These are phyloP conservation scores for Allacma fusca DNA, from an alignment of 2,888 invertebrate species.

Conservation along the genomic window DNA sequence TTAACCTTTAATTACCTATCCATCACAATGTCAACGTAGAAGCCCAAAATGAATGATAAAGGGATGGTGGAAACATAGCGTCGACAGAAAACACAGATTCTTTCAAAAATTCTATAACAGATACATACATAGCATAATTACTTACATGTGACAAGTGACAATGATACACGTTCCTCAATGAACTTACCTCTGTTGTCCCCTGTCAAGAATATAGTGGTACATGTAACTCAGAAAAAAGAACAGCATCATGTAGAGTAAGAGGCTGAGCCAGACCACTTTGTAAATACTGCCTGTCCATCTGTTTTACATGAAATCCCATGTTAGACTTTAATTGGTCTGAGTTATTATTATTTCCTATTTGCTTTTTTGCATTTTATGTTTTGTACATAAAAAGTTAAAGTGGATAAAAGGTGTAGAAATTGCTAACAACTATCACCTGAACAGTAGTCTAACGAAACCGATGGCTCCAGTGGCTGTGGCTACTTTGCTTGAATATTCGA, in stretches of 20 bases:
- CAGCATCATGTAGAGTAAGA: constrained; percentile 63
- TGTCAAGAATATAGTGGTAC: constrained; percentile 63
- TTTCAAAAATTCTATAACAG: constrained; percentile 76
- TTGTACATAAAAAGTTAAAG: not conserved
- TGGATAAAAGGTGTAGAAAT: not conserved
- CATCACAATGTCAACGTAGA: constrained; percentile 91
- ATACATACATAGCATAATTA: not conserved
- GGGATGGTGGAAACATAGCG: constrained; percentile 84
- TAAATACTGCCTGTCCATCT: constrained; percentile 65
- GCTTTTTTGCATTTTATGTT: no score
- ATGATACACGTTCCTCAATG: not conserved
- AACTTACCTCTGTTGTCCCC: constrained; percentile 53
- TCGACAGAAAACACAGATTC: constrained; percentile 82
- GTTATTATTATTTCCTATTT: not conserved
- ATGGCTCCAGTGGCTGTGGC: constrained; percentile 25
- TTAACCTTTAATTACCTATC: constrained; percentile 70
- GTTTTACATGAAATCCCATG: constrained; percentile 34
- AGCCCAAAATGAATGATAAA: constrained; percentile 90
- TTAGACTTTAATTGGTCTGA: no score
- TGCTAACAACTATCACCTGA: constrained; percentile 6
- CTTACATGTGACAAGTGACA: not conserved
- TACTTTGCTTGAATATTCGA: constrained; percentile 14
- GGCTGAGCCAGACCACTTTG: constrained; percentile 65
- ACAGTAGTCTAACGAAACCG: constrained; percentile 10
- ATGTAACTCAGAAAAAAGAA: constrained; percentile 63